phyloP scores from a whole-genome alignment of 1,140 invertebrate genomes.

The Tetraneura akinire region DNA sequence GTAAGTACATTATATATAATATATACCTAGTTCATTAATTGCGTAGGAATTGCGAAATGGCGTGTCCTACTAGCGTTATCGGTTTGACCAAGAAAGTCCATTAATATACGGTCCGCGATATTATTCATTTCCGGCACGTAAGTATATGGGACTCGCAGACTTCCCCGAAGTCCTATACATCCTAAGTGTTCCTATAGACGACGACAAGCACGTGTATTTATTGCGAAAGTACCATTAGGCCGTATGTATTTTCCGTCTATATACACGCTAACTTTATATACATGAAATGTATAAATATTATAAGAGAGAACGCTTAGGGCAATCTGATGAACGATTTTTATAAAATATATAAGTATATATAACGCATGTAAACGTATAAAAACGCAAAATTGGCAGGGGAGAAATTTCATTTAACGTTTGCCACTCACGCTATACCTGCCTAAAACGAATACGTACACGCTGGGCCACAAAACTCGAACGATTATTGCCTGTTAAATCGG shows the following conservation, averaged over 20 bases:
- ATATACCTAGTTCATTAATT: too few species aligned
- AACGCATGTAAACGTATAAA: background rate
- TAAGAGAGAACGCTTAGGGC: background rate
- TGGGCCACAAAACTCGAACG: background rate
- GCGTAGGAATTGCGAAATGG: background rate
- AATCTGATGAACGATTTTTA: background rate
- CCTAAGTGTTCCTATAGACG: too few species aligned
- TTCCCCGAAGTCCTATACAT: too few species aligned
- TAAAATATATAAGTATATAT: background rate
- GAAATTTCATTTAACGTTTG: slow-evolving; percentile 27
- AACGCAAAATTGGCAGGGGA: background rate
- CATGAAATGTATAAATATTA: background rate
- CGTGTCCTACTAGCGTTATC: slow-evolving; percentile 7
- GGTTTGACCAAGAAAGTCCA: slow-evolving; percentile 23
- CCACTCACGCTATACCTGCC: background rate
- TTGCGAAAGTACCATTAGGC: background rate
- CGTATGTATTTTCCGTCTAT: background rate
- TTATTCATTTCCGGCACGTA: slow-evolving; percentile 13
- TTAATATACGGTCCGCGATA: background rate
- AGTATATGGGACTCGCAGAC: background rate
- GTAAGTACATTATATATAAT: too few species aligned
- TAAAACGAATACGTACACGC: too few species aligned
- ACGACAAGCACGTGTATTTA: background rate
- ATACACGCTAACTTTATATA: background rate
- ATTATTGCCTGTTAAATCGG: slow-evolving; percentile 42